These are phyloP conservation scores for Luscinia megarhynchos DNA, from an alignment of 2,797 vertebrate genomes.

Conservation along the genomic window DNA sequence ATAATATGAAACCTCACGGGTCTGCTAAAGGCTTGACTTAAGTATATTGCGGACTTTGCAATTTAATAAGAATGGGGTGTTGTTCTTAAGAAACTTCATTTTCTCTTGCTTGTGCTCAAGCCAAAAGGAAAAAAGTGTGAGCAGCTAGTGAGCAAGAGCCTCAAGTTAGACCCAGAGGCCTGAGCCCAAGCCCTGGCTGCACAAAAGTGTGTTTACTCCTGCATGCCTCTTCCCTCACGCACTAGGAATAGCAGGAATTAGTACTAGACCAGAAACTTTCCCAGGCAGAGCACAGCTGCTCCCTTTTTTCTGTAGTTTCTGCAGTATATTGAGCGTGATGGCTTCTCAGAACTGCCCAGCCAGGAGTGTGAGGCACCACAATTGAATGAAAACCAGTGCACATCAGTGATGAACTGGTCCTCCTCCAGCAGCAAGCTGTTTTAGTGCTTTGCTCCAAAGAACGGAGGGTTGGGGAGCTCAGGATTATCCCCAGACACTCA, in stretches of 20 bases:
- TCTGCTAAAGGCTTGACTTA: slow-evolving; percentile 66
- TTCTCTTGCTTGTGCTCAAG: not conserved
- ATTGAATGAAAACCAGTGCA: not conserved
- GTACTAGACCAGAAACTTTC: not conserved
- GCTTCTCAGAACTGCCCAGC: not conserved
- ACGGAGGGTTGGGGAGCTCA: not conserved
- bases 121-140: not conserved
- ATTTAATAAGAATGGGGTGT: slow-evolving; percentile 9
- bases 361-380: not conserved
- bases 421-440: not conserved
- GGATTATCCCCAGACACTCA: not conserved
- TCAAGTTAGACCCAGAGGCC: not conserved
- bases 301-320: not conserved
- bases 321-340: not conserved
- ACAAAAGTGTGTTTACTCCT: not conserved
- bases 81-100: slow-evolving; percentile 30
- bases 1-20: slow-evolving; percentile 70
- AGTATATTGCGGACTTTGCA: slow-evolving; percentile 38
- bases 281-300: not conserved
- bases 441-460: not conserved
- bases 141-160: not conserved
- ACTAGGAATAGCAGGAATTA: not conserved
- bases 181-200: not conserved
- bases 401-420: not conserved
- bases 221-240: accelerated